Base-by-base conservation (phyloP, 2,888 invertebrate genomes). In the Pseudococcus viburni region DNA sequence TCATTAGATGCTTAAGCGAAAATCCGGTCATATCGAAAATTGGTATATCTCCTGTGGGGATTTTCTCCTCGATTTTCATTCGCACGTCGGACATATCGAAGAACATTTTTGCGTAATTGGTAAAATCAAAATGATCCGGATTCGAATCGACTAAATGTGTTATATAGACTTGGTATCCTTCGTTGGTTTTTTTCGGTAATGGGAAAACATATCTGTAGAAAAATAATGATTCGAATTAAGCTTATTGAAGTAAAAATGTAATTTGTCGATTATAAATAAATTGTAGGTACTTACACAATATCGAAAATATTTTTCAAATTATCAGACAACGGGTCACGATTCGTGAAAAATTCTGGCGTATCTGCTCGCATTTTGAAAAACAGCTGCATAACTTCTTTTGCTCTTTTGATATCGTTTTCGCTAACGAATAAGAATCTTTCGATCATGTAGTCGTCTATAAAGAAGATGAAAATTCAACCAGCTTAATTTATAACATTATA, bases 21-120 rank as follows among this genome's bases (percentile, higher is more conserved):
- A 94, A 94, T 84, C 95, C 94, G 0, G 93, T 93, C 91, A 95
- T 94, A 91, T 95, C 95, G 90, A 95, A 95, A 84, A 95, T 94
- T 0, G 95, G 95, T 86, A 95, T 93, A 91, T 95, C 95, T 0
- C 95, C 95, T 0, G 94, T 93, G 0, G 94, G 93, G 84, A 94
- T 92, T 59, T 94, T 93, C 0, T 92, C 92, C 89, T 94, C 94
- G 4, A 91, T 91, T 19, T 92, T 91, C 90, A 95, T 93, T 89
- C 95, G 93, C 33, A 94, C 93, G 91, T 95, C 95, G 7, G 94
- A 94, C 83, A 95, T 92, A 94, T 95, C 95, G 91, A 95, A 95
- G 92, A 95, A 95, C 0, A 94, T 93, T 91, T 95, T 95, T 84
- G 95, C 92, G 1, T 94, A 93, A 90, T 95, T 94, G 64, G 93